Base-by-base conservation (phyloP, 2,888 invertebrate genomes). In the Epistrophe eligans region DNA sequence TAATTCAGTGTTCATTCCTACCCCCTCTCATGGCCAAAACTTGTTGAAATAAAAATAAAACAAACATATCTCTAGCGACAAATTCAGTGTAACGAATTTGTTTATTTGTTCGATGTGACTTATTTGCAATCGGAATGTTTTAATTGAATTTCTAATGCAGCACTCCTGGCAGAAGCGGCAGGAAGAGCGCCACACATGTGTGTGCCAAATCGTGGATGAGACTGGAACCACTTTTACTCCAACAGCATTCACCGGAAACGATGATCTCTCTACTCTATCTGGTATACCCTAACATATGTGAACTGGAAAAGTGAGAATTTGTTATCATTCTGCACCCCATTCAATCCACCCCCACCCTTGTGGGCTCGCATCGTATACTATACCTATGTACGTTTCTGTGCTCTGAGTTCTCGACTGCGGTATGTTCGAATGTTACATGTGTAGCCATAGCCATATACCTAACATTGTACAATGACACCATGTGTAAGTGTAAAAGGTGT, bases 131-230 rank as follows among this genome's bases (percentile, higher is more conserved):
- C 57, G 88, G 88, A 88, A 88, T 88, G 88, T 79, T 88, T 88
- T 88, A 88, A 88, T 88, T 88, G 88, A 88, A 88, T 88, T 88
- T 80, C 88, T 84, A 84, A 88, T 84, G 77, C 79, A 77, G 57
- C 58, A 57, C 35, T 58, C 15, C 28, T 67, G 35, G 38, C 24
- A 24, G 24, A 1, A 3, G 24, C 50, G 19, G 19, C 38, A 19
- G 38, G 35, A n/a, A 74, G 71, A 32, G 35, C 71, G n/a, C 58
- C 40, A 76, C 76, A 43, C 73, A 79, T 80, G 84, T 80, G 71
- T 84, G 81, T 77, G 66, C 72, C 50, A 73, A 81, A 72, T 64
- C 35, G 66, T 48, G 45, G 35, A 82, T 60, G 19, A 4, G 6
- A 40, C 60, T 60, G 19, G 60, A 24, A 70, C 38, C 38, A 52